phyloP scores from a whole-genome alignment of 2,797 vertebrate species.

The Spheniscus humboldti region DNA sequence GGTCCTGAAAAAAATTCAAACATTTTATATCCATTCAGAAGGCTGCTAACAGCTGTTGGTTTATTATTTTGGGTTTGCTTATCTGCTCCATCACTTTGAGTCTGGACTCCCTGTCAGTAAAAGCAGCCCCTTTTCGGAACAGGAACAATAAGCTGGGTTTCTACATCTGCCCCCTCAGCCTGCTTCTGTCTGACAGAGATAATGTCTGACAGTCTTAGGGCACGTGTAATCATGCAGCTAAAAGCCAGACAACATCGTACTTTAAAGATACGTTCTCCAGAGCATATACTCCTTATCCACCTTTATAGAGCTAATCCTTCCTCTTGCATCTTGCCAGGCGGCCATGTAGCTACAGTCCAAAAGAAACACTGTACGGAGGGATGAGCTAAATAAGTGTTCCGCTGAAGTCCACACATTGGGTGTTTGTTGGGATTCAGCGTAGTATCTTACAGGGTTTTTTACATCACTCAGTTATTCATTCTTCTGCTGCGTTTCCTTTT shows the following conservation, averaged over 20 bases:
- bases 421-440: background rate
- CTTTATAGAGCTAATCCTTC: background rate
- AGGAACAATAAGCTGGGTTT: background rate
- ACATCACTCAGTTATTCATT: background rate
- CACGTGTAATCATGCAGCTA: background rate
- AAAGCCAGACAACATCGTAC: background rate
- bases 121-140: background rate
- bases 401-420: fast-evolving
- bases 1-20: background rate
- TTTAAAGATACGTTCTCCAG: background rate
- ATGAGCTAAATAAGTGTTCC: background rate
- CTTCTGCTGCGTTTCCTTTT: background rate
- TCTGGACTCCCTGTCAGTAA: background rate
- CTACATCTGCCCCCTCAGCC: background rate
- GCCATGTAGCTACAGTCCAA: background rate
- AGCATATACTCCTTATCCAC: background rate
- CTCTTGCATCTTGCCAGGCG: background rate
- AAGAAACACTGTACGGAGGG: background rate
- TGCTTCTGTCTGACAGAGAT: background rate
- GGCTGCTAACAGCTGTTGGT: background rate
- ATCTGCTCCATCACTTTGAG: background rate
- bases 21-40: background rate
- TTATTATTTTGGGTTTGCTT: background rate
- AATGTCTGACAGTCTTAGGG: background rate
- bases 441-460: fast-evolving